A percentile compares a stretch with the other conserved stretches of the same genome.
These are phyloP conservation scores for Danaus chrysippus DNA, from an alignment of 2,888 invertebrate species.

Conservation along the genomic window DNA sequence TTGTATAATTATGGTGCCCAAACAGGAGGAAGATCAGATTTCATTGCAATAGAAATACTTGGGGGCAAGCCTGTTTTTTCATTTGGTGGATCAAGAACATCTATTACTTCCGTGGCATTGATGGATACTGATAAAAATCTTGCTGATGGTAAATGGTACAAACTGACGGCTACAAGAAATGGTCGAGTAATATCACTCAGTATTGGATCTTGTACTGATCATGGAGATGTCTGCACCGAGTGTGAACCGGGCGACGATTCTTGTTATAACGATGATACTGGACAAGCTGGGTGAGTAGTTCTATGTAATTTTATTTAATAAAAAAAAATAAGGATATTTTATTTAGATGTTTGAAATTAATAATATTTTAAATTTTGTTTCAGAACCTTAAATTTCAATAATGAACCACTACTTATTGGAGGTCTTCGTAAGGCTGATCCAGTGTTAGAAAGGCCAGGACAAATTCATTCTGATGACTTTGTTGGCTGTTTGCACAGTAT, in stretches of 20 bases:
- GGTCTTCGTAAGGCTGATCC: constrained; percentile 92
- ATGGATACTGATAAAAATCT: constrained; percentile 81
- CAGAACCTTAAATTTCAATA: constrained; percentile 95
- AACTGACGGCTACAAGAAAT: constrained; percentile 93
- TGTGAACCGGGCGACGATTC: constrained; percentile 89
- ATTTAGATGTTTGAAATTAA: background rate
- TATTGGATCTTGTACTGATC: constrained; percentile 88
- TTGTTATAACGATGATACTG: constrained; percentile 92
- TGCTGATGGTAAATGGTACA: constrained; percentile 94
- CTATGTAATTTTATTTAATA: constrained; percentile 4
- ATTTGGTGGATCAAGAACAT: constrained; percentile 92
- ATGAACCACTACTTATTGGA: constrained; percentile 90
- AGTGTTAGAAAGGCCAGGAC: constrained; percentile 92
- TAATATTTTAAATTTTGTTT: constrained; percentile 47
- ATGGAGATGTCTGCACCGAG: constrained; percentile 91
- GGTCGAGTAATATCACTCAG: constrained; percentile 92
- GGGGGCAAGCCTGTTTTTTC: constrained; percentile 92
- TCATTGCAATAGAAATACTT: constrained; percentile 93
- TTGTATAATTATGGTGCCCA: constrained; percentile 95
- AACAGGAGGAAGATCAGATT: constrained; percentile 93
- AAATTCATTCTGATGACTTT: constrained; percentile 94
- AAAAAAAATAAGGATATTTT: background rate
- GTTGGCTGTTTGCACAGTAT: constrained; percentile 96
- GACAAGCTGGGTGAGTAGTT: constrained; percentile 89
- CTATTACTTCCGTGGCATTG: constrained; percentile 89